phyloP scores from a whole-genome alignment of 2,888 invertebrate species.

The Sisyra terminalis region DNA sequence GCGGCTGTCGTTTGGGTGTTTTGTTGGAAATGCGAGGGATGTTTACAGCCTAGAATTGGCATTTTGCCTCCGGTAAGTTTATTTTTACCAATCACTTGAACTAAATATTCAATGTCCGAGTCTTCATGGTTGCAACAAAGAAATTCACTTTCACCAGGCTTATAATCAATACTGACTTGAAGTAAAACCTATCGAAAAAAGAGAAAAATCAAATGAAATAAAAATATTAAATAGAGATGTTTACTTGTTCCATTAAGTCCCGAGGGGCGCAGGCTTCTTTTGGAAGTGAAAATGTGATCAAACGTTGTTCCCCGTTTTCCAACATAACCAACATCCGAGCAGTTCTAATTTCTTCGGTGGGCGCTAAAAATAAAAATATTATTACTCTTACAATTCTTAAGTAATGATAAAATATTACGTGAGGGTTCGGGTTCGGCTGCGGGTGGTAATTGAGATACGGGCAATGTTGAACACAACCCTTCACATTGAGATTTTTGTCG shows the following conservation, averaged over 20 bases:
- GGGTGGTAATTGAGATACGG: neutral
- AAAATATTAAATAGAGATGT: constrained; percentile 13
- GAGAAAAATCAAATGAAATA: neutral
- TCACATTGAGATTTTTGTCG: too few relatives aligned
- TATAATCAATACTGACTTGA: constrained; percentile 51
- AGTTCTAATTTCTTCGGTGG: constrained; percentile 35
- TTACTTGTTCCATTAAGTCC: constrained; percentile 68
- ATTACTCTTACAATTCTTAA: neutral
- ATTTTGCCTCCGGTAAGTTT: constrained; percentile 8
- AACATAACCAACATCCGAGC: constrained; percentile 67
- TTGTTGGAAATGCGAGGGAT: too few relatives aligned
- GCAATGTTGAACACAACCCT: neutral
- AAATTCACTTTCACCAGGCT: constrained; percentile 46
- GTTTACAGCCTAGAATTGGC: neutral
- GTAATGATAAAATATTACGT: neutral
- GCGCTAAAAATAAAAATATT: neutral
- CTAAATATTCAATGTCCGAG: constrained; percentile 63
- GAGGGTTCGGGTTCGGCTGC: neutral
- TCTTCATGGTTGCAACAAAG: constrained; percentile 57
- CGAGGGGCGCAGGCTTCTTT: constrained; percentile 69
- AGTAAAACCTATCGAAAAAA: constrained; percentile 13
- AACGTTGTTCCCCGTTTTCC: constrained; percentile 60
- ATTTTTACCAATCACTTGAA: constrained; percentile 40
- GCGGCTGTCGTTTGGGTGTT: neutral
- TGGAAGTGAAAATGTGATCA: constrained; percentile 68